phyloP scores from a whole-genome alignment of 1,140 invertebrate genomes.

The Antheraea mylitta region DNA sequence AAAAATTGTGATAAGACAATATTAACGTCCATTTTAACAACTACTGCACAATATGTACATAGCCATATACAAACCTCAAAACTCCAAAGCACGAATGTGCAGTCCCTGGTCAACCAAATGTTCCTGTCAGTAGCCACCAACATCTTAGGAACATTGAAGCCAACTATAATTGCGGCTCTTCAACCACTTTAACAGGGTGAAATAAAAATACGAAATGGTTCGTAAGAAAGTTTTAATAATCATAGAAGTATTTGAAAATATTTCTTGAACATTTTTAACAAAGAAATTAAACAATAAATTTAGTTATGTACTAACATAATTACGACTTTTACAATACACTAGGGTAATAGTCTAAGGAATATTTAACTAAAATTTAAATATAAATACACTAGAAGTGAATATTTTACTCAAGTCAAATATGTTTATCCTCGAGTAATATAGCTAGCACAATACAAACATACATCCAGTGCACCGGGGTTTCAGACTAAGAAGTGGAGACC shows the following conservation, averaged over 20 bases:
- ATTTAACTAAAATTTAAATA: constrained; percentile 74
- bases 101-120: too few relatives aligned
- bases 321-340: constrained; percentile 69
- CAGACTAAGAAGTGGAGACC: constrained; percentile 28
- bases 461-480: constrained; percentile 44
- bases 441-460: constrained; percentile 62
- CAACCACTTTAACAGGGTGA: background rate
- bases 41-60: too few relatives aligned
- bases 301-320: constrained; percentile 74
- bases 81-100: too few relatives aligned
- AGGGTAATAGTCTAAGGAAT: constrained; percentile 64
- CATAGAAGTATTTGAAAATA: constrained; percentile 75
- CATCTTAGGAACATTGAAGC: too few relatives aligned
- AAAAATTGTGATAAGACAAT: too few relatives aligned
- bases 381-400: constrained; percentile 75
- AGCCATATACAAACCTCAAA: too few relatives aligned
- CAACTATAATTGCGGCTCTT: too few relatives aligned
- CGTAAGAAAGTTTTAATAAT: constrained; percentile 75
- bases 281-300: constrained; percentile 72
- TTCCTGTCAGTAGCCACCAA: too few relatives aligned
- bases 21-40: too few relatives aligned
- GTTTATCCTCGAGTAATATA: constrained; percentile 48
- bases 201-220: constrained; percentile 33
- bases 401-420: constrained; percentile 50
- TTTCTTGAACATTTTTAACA: constrained; percentile 72